These are phyloP conservation scores for Neodon shergylaensis DNA, from an alignment of 2,113 vertebrate genomes.

Conservation along the genomic window DNA sequence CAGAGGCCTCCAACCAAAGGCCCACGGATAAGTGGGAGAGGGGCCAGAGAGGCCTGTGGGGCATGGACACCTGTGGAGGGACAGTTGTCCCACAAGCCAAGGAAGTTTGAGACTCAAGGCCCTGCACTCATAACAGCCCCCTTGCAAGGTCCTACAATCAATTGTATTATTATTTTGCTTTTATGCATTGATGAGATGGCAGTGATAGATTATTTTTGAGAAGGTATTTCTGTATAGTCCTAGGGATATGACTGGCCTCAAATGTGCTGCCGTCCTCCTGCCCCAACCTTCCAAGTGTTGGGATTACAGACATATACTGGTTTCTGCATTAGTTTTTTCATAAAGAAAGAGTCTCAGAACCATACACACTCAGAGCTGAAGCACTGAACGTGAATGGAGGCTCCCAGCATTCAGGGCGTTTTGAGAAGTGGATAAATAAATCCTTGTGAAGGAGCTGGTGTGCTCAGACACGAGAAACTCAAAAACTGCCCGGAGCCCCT, in stretches of 20 bases:
- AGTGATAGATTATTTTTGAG: neutral
- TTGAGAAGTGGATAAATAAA: neutral
- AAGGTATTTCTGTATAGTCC: neutral
- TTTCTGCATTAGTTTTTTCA: neutral
- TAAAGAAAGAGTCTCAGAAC: neutral
- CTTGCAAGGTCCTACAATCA: neutral
- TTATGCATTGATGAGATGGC: neutral
- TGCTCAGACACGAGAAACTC: neutral
- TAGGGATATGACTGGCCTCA: neutral
- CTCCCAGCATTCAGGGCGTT: neutral
- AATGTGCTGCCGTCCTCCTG: neutral
- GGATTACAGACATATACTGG: neutral
- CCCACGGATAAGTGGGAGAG: neutral
- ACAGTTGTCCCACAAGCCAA: neutral
- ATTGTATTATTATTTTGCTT: neutral
- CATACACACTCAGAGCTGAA: neutral
- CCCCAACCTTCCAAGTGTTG: neutral
- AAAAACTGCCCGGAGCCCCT: neutral
- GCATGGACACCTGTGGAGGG: neutral
- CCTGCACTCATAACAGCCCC: too few relatives aligned
- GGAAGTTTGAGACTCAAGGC: neutral
- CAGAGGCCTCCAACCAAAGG: neutral
- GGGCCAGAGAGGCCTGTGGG: neutral
- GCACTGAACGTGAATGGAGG: neutral
- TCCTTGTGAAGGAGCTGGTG: neutral